Evolutionary conservation across 2,113 vertebrate species (phyloP), one percentile per base, ranked within the genome.

Genomic region (Lampris megalopsis): DNA sequence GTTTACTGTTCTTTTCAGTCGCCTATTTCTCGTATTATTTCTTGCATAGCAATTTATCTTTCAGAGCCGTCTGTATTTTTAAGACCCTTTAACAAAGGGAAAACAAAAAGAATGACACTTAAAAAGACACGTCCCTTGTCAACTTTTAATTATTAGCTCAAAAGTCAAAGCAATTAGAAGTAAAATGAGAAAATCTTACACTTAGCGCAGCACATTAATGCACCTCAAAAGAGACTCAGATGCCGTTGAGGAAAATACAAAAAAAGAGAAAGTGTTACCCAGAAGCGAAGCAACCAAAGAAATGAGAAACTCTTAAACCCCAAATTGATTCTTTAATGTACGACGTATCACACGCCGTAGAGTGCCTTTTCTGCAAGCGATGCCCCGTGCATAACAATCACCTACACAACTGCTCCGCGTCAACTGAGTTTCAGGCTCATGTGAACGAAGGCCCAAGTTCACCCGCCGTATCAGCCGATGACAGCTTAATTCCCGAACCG

Each of bases 401-500:
- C 75, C 77, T 79, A 84, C 86, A 89, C 83, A 88, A 24, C 89
- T 89, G 88, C 86, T 81, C 78, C 47, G 83, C 90, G 84, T 84
- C 82, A 82, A 84, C 71, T 69, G 73, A 88, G 87, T 88, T 90
- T 90, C 88, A 88, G 90, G 83, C 75, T 76, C 75, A 80, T 88
- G 82, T 86, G 88, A 92, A 91, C 88, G 84, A 73, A 79, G 81
- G 75, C 82, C 42, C 59, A 75, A 68, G 85, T 13, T 52, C 24
- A 38, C 11, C 92, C 71, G n/a, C 71, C 62, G 78, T 93, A 89
- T 92, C 90, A 90, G 75, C 80, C 82, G 95, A 95, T 95, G 95
- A 96, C 93, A 96, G 94, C 94, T 94, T 94, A 95, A 96, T 96
- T 95, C 94, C 91, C 85, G 59, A 77, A 88, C 87, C 80, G 56